These are phyloP conservation scores for Pristionchus arcanus DNA, from an alignment of 2,888 invertebrate species.

Conservation along the genomic window DNA sequence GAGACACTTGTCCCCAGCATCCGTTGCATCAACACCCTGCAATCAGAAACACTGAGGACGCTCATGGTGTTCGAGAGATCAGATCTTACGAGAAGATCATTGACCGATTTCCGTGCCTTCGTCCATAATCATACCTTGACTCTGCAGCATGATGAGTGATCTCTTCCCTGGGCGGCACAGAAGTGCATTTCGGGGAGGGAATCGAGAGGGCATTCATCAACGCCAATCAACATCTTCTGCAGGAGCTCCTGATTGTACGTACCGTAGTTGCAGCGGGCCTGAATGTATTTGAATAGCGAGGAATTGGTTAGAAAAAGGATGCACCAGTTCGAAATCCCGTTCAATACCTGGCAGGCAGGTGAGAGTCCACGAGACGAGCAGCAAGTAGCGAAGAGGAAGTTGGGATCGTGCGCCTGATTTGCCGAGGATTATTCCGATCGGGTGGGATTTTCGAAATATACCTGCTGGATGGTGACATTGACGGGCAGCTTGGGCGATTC, in stretches of 20 bases:
- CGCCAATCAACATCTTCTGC: not conserved
- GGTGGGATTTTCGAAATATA: not conserved
- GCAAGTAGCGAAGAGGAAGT: conserved; percentile 11
- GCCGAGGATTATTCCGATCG: not conserved
- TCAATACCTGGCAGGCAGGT: not conserved
- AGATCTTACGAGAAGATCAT: too few relatives aligned
- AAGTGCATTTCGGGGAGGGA: conserved; percentile 39
- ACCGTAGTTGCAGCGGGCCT: conserved; percentile 20
- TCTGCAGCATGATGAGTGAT: conserved; percentile 28
- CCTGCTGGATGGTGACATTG: not conserved
- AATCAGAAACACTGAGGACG: not conserved
- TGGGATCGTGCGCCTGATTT: conserved; percentile 7
- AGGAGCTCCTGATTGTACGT: not conserved
- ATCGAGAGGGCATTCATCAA: not conserved
- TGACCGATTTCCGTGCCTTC: not conserved
- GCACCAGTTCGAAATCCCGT: too few relatives aligned
- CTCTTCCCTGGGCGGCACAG: conserved; percentile 39
- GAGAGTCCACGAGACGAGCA: not conserved
- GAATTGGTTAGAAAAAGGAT: too few relatives aligned
- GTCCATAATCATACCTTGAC: not conserved
- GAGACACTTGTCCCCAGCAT: conserved; percentile 8
- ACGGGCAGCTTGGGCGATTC: not conserved
- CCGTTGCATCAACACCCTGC: conserved; percentile 3
- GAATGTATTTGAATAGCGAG: not conserved
- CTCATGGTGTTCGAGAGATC: not conserved